Evolutionary conservation across 2,113 vertebrate species (phyloP), one percentile per base, ranked within the genome.

Genomic region (Thalassoma bifasciatum): DNA sequence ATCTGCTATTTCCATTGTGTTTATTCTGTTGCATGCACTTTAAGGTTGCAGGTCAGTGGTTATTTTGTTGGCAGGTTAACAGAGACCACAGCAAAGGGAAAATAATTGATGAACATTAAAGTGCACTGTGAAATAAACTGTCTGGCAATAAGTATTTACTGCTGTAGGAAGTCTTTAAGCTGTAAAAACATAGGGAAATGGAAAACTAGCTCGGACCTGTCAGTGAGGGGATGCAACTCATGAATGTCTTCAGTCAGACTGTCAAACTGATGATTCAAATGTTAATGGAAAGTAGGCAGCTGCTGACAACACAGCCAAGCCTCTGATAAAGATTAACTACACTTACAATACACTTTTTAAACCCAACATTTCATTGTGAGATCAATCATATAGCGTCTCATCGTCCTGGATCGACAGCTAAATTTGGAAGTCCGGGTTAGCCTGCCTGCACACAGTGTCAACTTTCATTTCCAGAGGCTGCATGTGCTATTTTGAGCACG

Each of bases 391-490:
- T 19, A 46, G 64, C 52, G 72, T 74, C 78, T 82, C 82, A 84
- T 89, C 72, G 70, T 63, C 56, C 60, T 60, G 22, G 78, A 86
- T 77, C 37, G 61, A 77, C 75, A 65, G 83, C 88, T 81, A 92
- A 80, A 86, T 90, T 66, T 89, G 84, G 87, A 84, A 61, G 79
- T 22, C 51, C 42, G 63, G 81, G 75, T 91, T 83, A 84, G 67
- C 72, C 36, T 30, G 64, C 80, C 81, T 67, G 77, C 77, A 65
- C 30, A 52, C 87, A 83, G 88, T 89, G 81, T 92, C 88, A 84
- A 74, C 88, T 91, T 93, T 83, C 88, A 86, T 79, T 79, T 85
- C 72, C 56, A 85, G 63, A 61, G 61, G 66, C 87, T 81, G 82
- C 75, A 53, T 52, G 69, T 66, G 75, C 90, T 91, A 89, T 91